phyloP scores from a whole-genome alignment of 2,113 vertebrate species.

The Penelope pileata region DNA sequence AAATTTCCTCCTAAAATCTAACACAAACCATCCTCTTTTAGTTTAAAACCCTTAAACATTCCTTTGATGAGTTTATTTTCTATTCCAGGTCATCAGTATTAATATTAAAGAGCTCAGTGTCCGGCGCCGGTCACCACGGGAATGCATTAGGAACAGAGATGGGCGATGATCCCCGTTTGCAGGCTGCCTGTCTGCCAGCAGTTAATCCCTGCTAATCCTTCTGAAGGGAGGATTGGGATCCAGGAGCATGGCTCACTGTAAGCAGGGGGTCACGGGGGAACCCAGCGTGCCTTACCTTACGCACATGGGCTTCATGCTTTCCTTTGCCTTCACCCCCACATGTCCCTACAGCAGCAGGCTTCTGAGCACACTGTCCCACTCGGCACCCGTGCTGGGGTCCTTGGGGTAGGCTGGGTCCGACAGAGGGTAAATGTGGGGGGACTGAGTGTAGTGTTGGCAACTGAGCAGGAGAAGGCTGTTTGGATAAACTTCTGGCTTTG shows the following conservation, averaged over 20 bases:
- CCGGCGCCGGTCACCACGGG: fast-evolving
- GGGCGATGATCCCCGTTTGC: fast-evolving
- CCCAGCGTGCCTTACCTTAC: background rate
- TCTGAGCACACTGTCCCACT: background rate
- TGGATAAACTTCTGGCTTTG: background rate
- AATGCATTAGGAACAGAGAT: background rate
- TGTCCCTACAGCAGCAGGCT: background rate
- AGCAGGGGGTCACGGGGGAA: background rate
- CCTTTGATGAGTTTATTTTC: background rate
- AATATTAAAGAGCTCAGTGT: background rate
- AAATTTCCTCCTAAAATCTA: background rate
- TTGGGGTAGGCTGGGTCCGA: background rate
- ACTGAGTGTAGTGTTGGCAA: background rate
- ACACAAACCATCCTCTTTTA: background rate
- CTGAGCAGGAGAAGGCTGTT: background rate
- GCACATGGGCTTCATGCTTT: background rate
- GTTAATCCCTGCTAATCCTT: background rate
- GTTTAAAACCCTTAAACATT: background rate
- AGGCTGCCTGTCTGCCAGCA: background rate
- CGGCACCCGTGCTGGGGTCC: background rate
- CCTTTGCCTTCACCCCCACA: background rate
- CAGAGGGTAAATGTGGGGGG: background rate
- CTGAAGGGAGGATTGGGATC: background rate
- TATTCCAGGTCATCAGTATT: background rate
- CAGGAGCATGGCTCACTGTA: fast-evolving